Evolutionary conservation across 2,113 vertebrate species (phyloP).

Genomic region (Corynorhinus townsendii): DNA sequence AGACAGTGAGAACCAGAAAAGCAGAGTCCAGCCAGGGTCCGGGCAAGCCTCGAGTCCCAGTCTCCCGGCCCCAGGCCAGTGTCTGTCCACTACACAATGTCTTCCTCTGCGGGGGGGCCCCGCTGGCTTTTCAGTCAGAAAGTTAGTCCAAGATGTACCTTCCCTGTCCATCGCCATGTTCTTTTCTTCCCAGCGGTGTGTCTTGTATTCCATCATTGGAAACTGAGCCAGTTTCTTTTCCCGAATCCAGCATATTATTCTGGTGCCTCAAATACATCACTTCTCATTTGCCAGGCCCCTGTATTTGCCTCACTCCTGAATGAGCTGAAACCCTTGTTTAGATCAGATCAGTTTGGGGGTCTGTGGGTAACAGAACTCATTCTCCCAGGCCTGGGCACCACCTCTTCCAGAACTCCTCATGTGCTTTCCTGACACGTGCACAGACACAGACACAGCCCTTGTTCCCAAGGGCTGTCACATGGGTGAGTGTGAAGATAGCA

Average conservation of each 20-base stretch:
- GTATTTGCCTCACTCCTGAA: background rate
- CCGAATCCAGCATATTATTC: background rate
- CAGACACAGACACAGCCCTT: background rate
- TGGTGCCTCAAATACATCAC: background rate
- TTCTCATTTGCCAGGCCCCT: background rate
- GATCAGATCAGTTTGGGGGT: background rate
- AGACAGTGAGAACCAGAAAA: background rate
- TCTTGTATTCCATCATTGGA: background rate
- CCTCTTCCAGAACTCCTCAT: background rate
- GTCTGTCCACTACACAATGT: background rate
- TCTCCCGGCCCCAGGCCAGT: background rate
- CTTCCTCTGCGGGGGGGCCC: slow-evolving; percentile 31
- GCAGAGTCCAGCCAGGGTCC: background rate
- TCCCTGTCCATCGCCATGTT: background rate
- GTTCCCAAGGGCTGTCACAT: background rate
- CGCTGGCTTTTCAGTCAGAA: background rate
- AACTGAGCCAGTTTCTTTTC: background rate
- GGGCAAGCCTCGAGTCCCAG: background rate
- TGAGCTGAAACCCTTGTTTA: slow-evolving; percentile 33
- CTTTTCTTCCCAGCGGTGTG: background rate
- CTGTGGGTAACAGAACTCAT: background rate
- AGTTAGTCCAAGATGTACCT: background rate
- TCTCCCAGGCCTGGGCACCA: background rate
- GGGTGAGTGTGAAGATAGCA: slow-evolving; percentile 18
- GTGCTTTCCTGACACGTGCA: background rate